Evolutionary conservation across 2,113 vertebrate species (phyloP).

Genomic region (Podiceps cristatus): DNA sequence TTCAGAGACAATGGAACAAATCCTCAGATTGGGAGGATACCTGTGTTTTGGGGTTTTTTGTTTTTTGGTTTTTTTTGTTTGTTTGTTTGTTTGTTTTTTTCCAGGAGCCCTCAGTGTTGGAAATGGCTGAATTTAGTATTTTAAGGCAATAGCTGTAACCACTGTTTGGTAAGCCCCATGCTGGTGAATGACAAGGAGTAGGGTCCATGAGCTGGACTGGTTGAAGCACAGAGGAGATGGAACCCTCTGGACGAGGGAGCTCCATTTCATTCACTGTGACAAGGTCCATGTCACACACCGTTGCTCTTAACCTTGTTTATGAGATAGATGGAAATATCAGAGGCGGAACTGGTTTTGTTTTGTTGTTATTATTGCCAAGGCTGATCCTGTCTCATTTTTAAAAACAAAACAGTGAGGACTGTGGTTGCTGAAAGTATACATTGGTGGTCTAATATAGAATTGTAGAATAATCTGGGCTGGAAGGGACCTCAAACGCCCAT

Average conservation of each 20-base stretch:
- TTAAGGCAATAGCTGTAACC: not conserved
- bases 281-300: not conserved
- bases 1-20: not conserved
- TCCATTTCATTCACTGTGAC: not conserved
- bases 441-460: not conserved
- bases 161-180: not conserved
- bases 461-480: no score
- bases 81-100: no score
- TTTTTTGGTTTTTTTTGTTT: no score
- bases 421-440: not conserved
- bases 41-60: no score
- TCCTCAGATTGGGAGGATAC: not conserved
- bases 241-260: not conserved
- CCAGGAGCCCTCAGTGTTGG: not conserved
- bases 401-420: not conserved
- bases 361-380: not conserved
- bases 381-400: not conserved
- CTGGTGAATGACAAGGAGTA: not conserved
- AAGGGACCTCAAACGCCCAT: no score
- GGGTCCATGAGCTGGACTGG: not conserved
- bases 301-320: not conserved
- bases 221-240: not conserved
- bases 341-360: not conserved
- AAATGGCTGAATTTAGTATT: not conserved
- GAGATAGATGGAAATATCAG: not conserved